A percentile compares a stretch with the other conserved stretches of the same genome.
These are phyloP conservation scores for Hypercompe scribonia DNA, from an alignment of 2,888 invertebrate genomes.

Conservation along the genomic window DNA sequence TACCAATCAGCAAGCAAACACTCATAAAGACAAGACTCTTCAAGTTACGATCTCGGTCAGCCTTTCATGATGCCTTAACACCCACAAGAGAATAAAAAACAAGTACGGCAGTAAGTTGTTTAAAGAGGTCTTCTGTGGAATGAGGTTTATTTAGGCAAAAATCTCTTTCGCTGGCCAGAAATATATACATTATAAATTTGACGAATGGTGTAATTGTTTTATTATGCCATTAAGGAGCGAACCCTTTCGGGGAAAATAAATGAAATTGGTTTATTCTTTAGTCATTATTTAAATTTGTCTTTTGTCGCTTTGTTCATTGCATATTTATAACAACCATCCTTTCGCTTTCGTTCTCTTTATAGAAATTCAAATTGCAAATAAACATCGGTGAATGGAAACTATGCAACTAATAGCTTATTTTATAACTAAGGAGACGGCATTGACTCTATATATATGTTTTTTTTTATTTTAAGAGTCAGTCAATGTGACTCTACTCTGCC, in stretches of 20 bases:
- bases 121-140: neutral
- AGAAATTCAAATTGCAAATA: neutral
- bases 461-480: too few species aligned
- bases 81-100: neutral
- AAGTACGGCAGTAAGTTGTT: neutral
- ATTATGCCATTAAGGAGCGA: slow-evolving; percentile 6
- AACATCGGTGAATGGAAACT: neutral
- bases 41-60: neutral
- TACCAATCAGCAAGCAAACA: neutral
- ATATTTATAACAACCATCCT: slow-evolving; percentile 6
- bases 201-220: slow-evolving; percentile 5
- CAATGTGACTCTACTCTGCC: too few species aligned
- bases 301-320: slow-evolving; percentile 10
- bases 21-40: neutral
- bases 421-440: neutral
- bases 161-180: neutral
- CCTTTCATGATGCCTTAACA: neutral
- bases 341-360: neutral
- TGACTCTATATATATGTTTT: too few species aligned
- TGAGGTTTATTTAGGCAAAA: neutral
- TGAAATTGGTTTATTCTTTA: slow-evolving; percentile 10
- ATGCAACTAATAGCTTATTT: neutral
- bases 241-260: slow-evolving; percentile 1
- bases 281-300: slow-evolving; percentile 26
- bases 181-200: neutral